Evolutionary conservation across 2,113 vertebrate species (phyloP).

Genomic region (Lepus europaeus): DNA sequence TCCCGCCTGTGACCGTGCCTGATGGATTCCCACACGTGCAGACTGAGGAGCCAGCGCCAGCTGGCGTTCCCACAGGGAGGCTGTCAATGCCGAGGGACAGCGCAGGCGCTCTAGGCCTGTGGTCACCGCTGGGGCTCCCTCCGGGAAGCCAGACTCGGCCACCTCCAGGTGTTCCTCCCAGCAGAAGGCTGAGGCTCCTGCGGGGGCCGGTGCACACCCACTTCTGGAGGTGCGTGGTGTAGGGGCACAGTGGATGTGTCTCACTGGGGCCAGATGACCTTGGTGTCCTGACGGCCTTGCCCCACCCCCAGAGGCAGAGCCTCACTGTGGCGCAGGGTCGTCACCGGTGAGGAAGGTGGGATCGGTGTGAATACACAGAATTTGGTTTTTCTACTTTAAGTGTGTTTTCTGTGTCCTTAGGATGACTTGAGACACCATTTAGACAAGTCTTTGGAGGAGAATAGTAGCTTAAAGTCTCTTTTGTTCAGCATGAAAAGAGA

Average conservation of each 20-base stretch:
- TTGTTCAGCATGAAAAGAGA: slow-evolving; percentile 87
- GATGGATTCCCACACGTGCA: neutral
- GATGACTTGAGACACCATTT: slow-evolving; percentile 86
- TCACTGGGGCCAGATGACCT: neutral
- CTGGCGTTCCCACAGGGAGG: neutral
- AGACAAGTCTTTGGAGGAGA: slow-evolving; percentile 89
- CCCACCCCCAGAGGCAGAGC: too few species aligned
- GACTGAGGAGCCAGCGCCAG: neutral
- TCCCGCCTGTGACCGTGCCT: too few species aligned
- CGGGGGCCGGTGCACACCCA: neutral
- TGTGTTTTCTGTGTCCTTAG: slow-evolving; percentile 76
- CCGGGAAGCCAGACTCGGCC: neutral
- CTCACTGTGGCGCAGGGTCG: too few species aligned
- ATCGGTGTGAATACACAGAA: neutral
- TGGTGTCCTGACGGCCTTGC: too few species aligned
- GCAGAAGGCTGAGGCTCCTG: neutral
- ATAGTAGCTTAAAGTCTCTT: slow-evolving; percentile 88
- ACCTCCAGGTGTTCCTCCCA: neutral
- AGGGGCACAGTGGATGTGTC: neutral
- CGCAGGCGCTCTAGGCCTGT: neutral
- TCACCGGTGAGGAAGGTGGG: neutral
- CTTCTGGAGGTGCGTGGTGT: too few species aligned
- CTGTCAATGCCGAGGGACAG: neutral
- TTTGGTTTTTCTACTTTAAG: neutral
- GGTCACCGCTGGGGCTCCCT: neutral